Evolutionary conservation across 1,140 invertebrate species (phyloP), one percentile per base, ranked within the genome.

Genomic region (Papilio helenus): DNA sequence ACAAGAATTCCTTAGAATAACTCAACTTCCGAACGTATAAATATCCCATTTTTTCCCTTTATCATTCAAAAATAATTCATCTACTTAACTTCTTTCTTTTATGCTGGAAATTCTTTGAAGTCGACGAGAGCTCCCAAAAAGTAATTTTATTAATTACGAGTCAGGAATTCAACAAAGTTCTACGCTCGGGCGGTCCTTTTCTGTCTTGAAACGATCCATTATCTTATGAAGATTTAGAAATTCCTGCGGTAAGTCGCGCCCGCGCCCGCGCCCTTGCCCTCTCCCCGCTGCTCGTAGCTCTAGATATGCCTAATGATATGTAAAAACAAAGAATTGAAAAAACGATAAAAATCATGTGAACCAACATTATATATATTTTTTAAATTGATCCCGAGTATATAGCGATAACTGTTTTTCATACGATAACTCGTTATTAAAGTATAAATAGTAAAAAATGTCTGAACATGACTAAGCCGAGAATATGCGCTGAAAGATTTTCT

Each of bases 131-230:
- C 93, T 93, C 87, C 93, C 92, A 94, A 94, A 94, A 94, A 94
- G 93, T 94, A 94, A 94, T 94, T 94, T 94, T 94, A 94, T 94
- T 94, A 94, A 94, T 94, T 94, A 94, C 92, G 90, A 94, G 93
- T 93, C 93, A 94, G 90, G 91, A 94, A 94, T 94, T 93, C 93
- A 92, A 91, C 91, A 92, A 93, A 93, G 92, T 93, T 93, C 91
- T 90, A 85, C 89, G 90, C 85, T 87, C 86, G 90, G 89, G 89
- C 90, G 91, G 90, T 92, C 89, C 92, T 92, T 93, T 93, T 93
- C 91, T 93, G 92, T 92, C 87, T 80, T 80, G 84, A 83, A 89
- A 89, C 90, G 90, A 93, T 92, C 92, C 91, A 94, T 94, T 94
- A 94, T 94, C 93, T 94, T 94, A 93, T 93, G 90, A 94, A 94